Percentiles rank a stretch among this genome's conserved stretches.
These are phyloP conservation scores for Sebastes fasciatus DNA, from an alignment of 2,113 vertebrate species.

Conservation along the genomic window DNA sequence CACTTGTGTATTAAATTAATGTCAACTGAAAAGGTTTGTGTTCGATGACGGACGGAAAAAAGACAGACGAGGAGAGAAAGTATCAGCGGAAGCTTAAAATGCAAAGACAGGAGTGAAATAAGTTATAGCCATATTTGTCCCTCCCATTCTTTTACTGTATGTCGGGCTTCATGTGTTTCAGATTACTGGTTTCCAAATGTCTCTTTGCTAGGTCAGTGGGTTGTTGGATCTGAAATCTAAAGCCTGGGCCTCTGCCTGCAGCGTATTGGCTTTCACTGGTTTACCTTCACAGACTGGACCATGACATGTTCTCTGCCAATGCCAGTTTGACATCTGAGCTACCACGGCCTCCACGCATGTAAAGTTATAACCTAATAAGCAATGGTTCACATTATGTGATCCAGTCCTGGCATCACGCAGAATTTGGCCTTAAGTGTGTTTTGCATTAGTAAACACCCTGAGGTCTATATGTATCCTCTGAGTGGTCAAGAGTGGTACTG, in stretches of 20 bases:
- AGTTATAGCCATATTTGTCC: neutral
- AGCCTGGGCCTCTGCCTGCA: slow-evolving; percentile 23
- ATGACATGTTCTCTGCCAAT: slow-evolving; percentile 18
- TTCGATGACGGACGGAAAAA: neutral
- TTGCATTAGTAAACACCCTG: slow-evolving; percentile 5
- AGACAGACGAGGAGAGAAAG: neutral
- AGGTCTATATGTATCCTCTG: neutral
- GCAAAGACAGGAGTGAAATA: neutral
- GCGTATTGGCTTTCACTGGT: slow-evolving; percentile 17
- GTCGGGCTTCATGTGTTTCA: slow-evolving; percentile 15
- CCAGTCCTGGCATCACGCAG: neutral
- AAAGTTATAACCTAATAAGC: slow-evolving; percentile 13
- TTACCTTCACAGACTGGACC: slow-evolving; percentile 24
- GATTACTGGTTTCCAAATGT: slow-evolving; percentile 3
- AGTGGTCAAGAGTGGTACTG: neutral
- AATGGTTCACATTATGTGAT: neutral
- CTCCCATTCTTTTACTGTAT: neutral
- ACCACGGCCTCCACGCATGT: neutral
- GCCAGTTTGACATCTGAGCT: slow-evolving; percentile 9
- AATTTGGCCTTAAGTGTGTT: slow-evolving; percentile 12
- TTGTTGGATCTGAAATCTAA: slow-evolving; percentile 1
- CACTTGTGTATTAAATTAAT: slow-evolving; percentile 7
- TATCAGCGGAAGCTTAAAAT: neutral
- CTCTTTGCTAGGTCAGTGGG: neutral
- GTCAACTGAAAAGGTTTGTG: slow-evolving; percentile 8